Evolutionary conservation across 2,888 invertebrate species (phyloP).

Genomic region (Tetragonula carbonaria): DNA sequence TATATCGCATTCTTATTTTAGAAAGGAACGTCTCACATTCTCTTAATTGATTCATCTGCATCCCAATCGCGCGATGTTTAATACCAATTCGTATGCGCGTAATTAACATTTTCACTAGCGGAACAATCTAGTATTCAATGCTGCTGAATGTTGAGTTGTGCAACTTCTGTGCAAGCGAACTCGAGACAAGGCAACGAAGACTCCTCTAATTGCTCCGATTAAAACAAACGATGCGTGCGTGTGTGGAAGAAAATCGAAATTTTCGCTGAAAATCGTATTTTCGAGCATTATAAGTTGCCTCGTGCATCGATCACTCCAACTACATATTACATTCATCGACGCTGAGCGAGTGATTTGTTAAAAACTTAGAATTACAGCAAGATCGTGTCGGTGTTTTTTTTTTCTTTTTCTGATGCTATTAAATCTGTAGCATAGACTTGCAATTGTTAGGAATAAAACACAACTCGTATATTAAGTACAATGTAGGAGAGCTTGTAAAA

Average conservation of each 20-base stretch:
- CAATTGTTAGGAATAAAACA: background rate
- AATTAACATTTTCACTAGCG: conserved; percentile 27
- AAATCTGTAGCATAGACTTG: background rate
- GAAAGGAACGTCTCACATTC: background rate
- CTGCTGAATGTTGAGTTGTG: background rate
- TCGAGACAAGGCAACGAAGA: background rate
- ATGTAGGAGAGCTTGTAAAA: background rate
- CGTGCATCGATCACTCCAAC: conserved; percentile 7
- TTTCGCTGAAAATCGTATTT: conserved; percentile 15
- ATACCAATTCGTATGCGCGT: background rate
- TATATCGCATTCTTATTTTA: background rate
- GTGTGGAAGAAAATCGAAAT: conserved; percentile 25
- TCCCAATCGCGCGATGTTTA: conserved; percentile 24
- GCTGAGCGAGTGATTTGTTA: background rate
- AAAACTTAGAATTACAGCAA: conserved; percentile 15
- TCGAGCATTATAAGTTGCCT: background rate
- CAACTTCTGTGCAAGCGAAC: conserved; percentile 10
- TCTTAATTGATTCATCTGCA: conserved; percentile 40
- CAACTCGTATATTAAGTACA: background rate
- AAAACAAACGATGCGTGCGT: background rate
- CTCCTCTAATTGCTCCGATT: conserved; percentile 31
- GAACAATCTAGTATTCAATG: background rate
- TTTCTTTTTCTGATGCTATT: background rate
- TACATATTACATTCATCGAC: conserved; percentile 2
- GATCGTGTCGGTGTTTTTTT: background rate